Conservation (phyloP, 2,888 invertebrate genomes). For the Drosophila sordidapex region DNA sequence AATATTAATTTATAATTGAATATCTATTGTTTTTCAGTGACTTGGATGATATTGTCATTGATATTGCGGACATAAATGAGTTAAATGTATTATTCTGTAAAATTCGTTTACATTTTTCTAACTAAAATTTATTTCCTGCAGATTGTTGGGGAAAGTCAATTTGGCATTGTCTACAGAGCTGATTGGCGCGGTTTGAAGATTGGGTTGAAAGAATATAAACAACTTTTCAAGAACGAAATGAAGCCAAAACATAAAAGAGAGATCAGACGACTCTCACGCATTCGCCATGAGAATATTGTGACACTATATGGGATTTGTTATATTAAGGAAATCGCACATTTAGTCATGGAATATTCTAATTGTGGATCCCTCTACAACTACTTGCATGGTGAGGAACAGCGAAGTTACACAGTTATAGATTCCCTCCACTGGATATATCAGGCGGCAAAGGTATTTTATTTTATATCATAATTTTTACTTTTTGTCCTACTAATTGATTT, state of each 20-base stretch:
- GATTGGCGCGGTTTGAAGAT: background rate
- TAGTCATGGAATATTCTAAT: conserved; percentile 5
- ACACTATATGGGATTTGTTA: background rate
- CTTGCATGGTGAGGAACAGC: conserved; percentile 6
- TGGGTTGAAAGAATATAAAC: background rate
- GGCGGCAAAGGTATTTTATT: too few species aligned
- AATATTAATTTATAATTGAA: background rate
- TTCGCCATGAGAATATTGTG: background rate
- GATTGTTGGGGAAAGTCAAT: background rate
- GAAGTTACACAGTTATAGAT: background rate
- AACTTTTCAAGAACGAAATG: too few species aligned
- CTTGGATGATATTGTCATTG: too few species aligned
- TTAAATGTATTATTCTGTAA: background rate
- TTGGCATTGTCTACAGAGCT: conserved; percentile 1
- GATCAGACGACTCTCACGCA: too few species aligned
- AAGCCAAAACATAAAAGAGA: too few species aligned
- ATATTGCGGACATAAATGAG: background rate
- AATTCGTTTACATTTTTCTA: background rate
- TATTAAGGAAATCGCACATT: background rate
- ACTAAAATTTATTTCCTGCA: background rate
- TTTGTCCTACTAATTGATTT: too few species aligned
- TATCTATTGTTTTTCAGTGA: background rate
- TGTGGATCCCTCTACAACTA: conserved; percentile 12
- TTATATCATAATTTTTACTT: too few species aligned
- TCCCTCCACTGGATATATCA: background rate